phyloP scores from a whole-genome alignment of 1,140 invertebrate species.

The Pogonomyrmex californicus region DNA sequence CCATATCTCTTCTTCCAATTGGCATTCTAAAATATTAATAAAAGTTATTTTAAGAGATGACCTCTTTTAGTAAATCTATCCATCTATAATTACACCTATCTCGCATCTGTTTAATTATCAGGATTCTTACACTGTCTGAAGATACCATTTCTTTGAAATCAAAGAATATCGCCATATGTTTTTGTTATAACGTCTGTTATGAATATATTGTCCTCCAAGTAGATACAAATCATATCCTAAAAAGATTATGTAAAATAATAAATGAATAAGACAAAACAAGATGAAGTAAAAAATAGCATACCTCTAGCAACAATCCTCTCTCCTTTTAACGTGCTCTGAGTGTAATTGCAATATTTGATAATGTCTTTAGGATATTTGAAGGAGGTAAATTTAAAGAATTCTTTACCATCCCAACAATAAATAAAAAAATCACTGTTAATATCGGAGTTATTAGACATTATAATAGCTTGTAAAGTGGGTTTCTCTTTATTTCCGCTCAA shows the following conservation, averaged over 20 bases:
- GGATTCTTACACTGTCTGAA: slow-evolving; percentile 63
- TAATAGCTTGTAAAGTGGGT: slow-evolving; percentile 33
- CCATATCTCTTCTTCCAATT: slow-evolving; percentile 76
- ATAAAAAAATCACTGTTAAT: slow-evolving; percentile 41
- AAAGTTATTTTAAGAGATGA: neutral
- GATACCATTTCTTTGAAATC: slow-evolving; percentile 77
- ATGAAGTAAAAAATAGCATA: slow-evolving; percentile 41
- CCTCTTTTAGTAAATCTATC: neutral
- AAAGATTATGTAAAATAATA: slow-evolving; percentile 16
- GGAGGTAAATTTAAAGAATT: slow-evolving; percentile 59
- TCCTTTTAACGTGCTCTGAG: slow-evolving; percentile 61
- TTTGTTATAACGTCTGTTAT: slow-evolving; percentile 67
- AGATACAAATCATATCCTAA: slow-evolving; percentile 78
- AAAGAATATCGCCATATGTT: slow-evolving; percentile 77
- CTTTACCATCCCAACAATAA: slow-evolving; percentile 69
- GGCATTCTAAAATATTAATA: slow-evolving; percentile 68
- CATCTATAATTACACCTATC: neutral
- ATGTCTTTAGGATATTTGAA: slow-evolving; percentile 50
- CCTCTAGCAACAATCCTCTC: slow-evolving; percentile 74
- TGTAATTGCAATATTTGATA: slow-evolving; percentile 28
- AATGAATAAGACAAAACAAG: neutral
- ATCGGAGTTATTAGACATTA: neutral
- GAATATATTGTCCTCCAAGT: slow-evolving; percentile 75
- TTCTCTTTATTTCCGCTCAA: neutral
- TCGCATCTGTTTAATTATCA: neutral